Base-by-base conservation (phyloP, 2,113 vertebrate species). In the Coturnix japonica region DNA sequence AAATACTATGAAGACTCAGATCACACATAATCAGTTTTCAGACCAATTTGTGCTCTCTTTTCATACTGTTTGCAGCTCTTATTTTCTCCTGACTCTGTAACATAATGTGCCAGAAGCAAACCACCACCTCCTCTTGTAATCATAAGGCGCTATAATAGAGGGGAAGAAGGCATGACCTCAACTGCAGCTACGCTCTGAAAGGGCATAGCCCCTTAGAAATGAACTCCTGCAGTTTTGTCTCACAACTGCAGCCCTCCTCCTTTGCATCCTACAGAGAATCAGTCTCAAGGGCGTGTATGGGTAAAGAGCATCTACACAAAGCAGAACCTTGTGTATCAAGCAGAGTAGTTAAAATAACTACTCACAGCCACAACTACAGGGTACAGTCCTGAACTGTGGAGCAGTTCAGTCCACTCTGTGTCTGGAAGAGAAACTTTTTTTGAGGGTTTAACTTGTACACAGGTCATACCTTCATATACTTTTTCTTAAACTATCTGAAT, bases 151-250 rank as follows among this genome's bases (percentile, higher is more conserved):
- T 37, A 25, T 2, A 17, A n/a, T 0, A 41, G 22, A 1, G 10
- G 3, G 3, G 7, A 31, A 53, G 57, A 64, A 69, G 12, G 28
- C 13, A 19, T 0, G 0, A 54, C 3, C 2, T 81, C 70, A 84
- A 18, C n/a, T 65, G 33, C 30, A 59, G 26, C 39, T 33, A 23
- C 44, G 14, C 6, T 4, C 11, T 73, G 7, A 51, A 80, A 74
- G 7, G 4, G 53, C 26, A 74, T 6, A 3, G 57, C 1, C 5
- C 31, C 2, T 2, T 14, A 35, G 30, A 49, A 0, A 1, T 59
- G 31, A 41, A n/a, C 0, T 5, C 2, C 7, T 41, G 23, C 13
- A 77, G 43, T 18, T 60, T n/a, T 41, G 75, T 0, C 33, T 63
- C 70, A 57, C 20, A 47, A 2, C 56, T 74, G 66, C 5, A 13